phyloP scores from a whole-genome alignment of 2,113 vertebrate genomes.

The Pipa parva region DNA sequence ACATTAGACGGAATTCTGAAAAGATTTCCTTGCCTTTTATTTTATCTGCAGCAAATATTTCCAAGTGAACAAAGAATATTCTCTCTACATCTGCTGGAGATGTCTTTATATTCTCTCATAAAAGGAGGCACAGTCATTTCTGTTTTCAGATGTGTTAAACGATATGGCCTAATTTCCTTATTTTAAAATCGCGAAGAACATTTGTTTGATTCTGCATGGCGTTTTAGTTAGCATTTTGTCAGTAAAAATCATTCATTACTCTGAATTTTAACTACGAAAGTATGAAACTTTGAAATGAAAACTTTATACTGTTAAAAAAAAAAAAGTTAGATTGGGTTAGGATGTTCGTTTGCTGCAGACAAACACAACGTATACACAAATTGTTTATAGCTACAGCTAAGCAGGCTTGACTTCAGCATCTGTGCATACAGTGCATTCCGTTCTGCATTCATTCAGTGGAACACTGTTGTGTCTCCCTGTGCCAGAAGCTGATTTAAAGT shows the following conservation, averaged over 20 bases:
- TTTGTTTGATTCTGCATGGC: conserved; percentile 24
- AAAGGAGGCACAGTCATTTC: conserved; percentile 42
- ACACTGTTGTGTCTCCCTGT: too few species aligned
- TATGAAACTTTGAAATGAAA: not conserved
- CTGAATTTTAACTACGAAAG: not conserved
- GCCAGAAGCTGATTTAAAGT: too few species aligned
- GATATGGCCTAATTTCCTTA: conserved; percentile 1
- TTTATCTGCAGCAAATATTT: conserved; percentile 8
- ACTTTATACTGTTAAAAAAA: too few species aligned
- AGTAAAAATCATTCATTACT: not conserved
- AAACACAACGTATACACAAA: too few species aligned
- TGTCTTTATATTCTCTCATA: conserved; percentile 44
- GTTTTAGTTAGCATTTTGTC: conserved; percentile 40
- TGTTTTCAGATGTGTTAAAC: conserved; percentile 32
- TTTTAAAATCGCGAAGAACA: conserved; percentile 33
- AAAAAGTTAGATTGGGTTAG: too few species aligned
- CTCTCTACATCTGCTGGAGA: conserved; percentile 38
- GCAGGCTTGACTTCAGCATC: too few species aligned
- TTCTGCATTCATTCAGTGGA: too few species aligned
- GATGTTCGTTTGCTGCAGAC: too few species aligned
- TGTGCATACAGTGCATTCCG: too few species aligned
- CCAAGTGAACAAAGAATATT: conserved; percentile 5
- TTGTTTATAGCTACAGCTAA: too few species aligned
- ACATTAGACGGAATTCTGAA: conserved; percentile 7
- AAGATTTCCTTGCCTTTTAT: conserved; percentile 11